Percentiles rank a stretch among this genome's conserved stretches.
Conservation (phyloP, 1,140 invertebrate genomes). For the Trichogramma pretiosum region DNA sequence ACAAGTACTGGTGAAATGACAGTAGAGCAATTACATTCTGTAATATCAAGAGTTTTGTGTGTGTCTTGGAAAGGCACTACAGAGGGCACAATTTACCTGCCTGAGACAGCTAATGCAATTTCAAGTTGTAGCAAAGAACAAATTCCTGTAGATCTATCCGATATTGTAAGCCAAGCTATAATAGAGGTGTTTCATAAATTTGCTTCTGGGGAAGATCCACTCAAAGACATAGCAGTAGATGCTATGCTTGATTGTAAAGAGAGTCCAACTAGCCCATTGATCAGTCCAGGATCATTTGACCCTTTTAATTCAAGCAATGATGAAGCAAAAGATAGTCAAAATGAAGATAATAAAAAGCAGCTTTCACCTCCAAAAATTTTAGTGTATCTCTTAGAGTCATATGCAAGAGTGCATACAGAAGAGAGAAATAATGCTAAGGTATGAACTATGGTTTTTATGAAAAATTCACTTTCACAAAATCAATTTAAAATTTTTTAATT, state of each 20-base stretch:
- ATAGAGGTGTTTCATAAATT: conserved; percentile 62
- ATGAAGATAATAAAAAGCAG: too few relatives aligned
- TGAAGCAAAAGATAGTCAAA: too few relatives aligned
- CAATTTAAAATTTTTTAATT: conserved; percentile 9
- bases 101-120: conserved; percentile 50
- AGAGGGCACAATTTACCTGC: conserved; percentile 54
- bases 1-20: conserved; percentile 48
- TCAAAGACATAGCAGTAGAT: conserved; percentile 47
- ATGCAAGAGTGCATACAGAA: conserved; percentile 58
- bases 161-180: conserved; percentile 54
- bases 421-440: conserved; percentile 68
- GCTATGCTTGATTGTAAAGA: conserved; percentile 43
- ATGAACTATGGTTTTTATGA: conserved; percentile 1
- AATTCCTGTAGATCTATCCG: conserved; percentile 43
- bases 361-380: conserved; percentile 46
- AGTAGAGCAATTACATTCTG: conserved; percentile 53
- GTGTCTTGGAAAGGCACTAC: conserved; percentile 55
- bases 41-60: conserved; percentile 55
- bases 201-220: conserved; percentile 52
- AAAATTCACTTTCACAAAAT: not conserved
- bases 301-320: too few relatives aligned
- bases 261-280: conserved; percentile 35
- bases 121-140: conserved; percentile 29
- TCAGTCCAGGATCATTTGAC: too few relatives aligned
- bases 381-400: conserved; percentile 57